Evolutionary conservation across 2,888 invertebrate species (phyloP).

Genomic region (Tachystola acroxantha): DNA sequence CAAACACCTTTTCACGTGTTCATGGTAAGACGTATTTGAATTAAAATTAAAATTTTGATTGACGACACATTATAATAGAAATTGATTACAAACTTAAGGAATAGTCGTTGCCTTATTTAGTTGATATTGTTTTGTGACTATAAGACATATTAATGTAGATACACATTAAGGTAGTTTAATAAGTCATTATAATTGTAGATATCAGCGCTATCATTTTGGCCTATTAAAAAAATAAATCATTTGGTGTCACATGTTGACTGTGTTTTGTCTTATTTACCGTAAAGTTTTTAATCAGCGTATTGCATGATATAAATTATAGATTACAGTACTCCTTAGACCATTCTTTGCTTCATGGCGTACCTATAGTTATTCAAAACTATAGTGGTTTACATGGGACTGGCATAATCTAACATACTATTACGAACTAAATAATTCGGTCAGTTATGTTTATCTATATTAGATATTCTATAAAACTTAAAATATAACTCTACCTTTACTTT

Average conservation of each 20-base stretch:
- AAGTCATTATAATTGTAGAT: conserved; percentile 74
- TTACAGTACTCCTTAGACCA: too few species aligned
- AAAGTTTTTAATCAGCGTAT: conserved; percentile 29
- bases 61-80: conserved; percentile 41
- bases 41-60: conserved; percentile 34
- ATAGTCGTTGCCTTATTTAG: conserved; percentile 78
- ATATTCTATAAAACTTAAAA: too few species aligned
- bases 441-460: too few species aligned
- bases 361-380: too few species aligned
- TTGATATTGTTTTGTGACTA: conserved; percentile 74
- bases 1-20: conserved; percentile 54
- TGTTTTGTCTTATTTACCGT: conserved; percentile 13
- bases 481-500: too few species aligned
- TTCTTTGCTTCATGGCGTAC: too few species aligned
- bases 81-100: conserved; percentile 63
- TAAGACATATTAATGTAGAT: conserved; percentile 74
- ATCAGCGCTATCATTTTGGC: conserved; percentile 75
- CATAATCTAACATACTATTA: too few species aligned
- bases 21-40: conserved; percentile 42
- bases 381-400: too few species aligned
- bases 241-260: conserved; percentile 65
- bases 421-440: too few species aligned
- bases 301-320: too few species aligned
- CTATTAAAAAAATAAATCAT: conserved; percentile 76
- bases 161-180: conserved; percentile 61